Conservation (phyloP, 2,888 invertebrate species). For the Eristalis tenax region DNA sequence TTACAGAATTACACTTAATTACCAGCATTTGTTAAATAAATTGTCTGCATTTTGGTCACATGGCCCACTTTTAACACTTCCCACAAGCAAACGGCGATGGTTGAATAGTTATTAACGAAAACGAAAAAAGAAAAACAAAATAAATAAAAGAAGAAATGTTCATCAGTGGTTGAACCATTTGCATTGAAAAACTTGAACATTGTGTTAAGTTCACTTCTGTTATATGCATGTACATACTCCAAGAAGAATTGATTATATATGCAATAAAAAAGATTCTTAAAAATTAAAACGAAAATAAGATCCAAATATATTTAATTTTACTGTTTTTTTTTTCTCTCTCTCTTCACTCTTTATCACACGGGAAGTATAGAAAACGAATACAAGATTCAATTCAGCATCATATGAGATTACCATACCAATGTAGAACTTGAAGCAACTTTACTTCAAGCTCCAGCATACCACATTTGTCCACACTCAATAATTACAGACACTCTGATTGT, state of each 20-base stretch:
- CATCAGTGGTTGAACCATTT: conserved; percentile 53
- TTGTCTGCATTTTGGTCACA: conserved; percentile 30
- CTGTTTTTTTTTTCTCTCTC: not conserved
- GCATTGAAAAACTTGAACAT: conserved; percentile 54
- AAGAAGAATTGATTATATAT: conserved; percentile 63
- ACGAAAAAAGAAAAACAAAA: conserved; percentile 18
- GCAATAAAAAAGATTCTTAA: conserved; percentile 64
- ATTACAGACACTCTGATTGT: too few species aligned
- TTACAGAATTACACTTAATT: conserved; percentile 35
- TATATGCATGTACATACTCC: conserved; percentile 67
- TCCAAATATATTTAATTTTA: not conserved
- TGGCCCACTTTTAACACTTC: conserved; percentile 35
- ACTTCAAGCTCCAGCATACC: too few species aligned
- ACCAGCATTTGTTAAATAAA: conserved; percentile 32
- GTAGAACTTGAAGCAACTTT: too few species aligned
- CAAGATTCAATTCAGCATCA: too few species aligned
- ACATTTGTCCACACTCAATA: too few species aligned
- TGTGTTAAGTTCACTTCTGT: conserved; percentile 38
- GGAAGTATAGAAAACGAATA: too few species aligned
- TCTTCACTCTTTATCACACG: not conserved
- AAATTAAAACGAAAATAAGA: conserved; percentile 36
- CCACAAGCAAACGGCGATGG: conserved; percentile 17
- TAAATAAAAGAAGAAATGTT: conserved; percentile 2
- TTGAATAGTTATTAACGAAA: conserved; percentile 56
- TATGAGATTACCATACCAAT: too few species aligned